Percentiles rank a stretch among this genome's conserved stretches.
Evolutionary conservation across 37 sponge, comb jelly and placozoan genomes (phyloP).

Genomic region (Axinella damicornis): DNA sequence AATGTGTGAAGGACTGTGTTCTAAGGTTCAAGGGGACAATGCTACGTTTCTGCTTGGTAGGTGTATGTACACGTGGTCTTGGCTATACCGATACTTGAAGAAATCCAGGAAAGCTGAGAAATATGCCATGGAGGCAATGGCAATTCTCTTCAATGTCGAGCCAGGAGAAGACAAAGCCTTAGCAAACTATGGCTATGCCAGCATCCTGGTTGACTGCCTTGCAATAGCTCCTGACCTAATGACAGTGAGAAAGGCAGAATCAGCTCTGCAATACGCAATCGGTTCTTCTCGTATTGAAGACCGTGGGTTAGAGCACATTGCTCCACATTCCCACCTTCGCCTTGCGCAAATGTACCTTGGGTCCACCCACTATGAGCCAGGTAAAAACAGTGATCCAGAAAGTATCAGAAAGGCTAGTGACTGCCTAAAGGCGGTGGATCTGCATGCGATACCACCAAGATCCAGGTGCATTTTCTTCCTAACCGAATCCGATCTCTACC

Average conservation of each 20-base stretch:
- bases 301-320: not conserved
- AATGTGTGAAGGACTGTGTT: not conserved
- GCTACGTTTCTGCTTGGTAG: not conserved
- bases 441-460: not conserved
- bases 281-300: constrained; percentile 7
- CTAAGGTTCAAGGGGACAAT: not conserved
- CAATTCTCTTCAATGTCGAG: not conserved
- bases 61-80: not conserved
- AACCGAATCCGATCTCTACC: not conserved
- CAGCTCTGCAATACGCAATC: not conserved
- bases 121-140: not conserved
- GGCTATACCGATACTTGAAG: constrained; percentile 3
- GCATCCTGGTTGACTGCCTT: not conserved
- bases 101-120: not conserved
- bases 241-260: not conserved
- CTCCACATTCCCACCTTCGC: constrained; percentile 5
- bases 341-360: constrained; percentile 18
- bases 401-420: not conserved
- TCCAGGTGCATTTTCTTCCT: not conserved
- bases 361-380: constrained; percentile 12
- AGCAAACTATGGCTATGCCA: not conserved
- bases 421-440: not conserved
- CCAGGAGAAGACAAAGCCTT: not conserved
- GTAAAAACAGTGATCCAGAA: not conserved
- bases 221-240: not conserved